Base-by-base conservation (phyloP, 2,113 vertebrate species). In the Edolisoma coerulescens region DNA sequence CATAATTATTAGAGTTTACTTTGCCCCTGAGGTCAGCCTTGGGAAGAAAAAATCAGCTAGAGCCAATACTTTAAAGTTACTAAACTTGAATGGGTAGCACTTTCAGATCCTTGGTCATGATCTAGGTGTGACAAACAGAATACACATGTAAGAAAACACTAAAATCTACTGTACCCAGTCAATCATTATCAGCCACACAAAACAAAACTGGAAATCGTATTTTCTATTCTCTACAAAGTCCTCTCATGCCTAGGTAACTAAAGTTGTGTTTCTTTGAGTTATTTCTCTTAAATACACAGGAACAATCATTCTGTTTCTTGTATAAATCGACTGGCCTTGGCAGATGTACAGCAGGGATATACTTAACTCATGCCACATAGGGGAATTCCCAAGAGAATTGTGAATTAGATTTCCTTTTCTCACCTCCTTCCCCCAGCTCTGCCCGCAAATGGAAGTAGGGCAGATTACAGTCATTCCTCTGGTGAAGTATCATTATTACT, bases 251-350 rank as follows among this genome's bases (percentile, higher is more conserved):
- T 77, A 45, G 16, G 76, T 47, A 95, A 87, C 79, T 79, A 78
- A 77, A 54, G 27, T 41, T 94, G 35, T 60, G 39, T 84, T 95
- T 95, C 93, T 87, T 44, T 49, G 53, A 77, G 64, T 84, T 87
- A 99, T 97, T 99, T 99, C 97, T 99, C 98, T 95, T 99, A 98
- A 76, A 98, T 98, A 90, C 54, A 89, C 50, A 67, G 76, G 26
- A 84, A 91, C 89, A 89, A 92, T 91, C 33, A 64, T 75, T 88
- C 78, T 84, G 45, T 73, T 82, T 71, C 60, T 77, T 69, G 54
- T 47, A 59, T 74, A 96, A 95, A 78, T 53, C 65, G 59, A 73
- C 77, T 76, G 45, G 82, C 79, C 75, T 96, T 71, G 65, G 64
- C 71, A 94, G 63, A 76, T 0, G 0, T 83, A 70, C 27, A 80